These are phyloP conservation scores for Caloenas nicobarica DNA, from an alignment of 2,113 vertebrate species.

Conservation along the genomic window DNA sequence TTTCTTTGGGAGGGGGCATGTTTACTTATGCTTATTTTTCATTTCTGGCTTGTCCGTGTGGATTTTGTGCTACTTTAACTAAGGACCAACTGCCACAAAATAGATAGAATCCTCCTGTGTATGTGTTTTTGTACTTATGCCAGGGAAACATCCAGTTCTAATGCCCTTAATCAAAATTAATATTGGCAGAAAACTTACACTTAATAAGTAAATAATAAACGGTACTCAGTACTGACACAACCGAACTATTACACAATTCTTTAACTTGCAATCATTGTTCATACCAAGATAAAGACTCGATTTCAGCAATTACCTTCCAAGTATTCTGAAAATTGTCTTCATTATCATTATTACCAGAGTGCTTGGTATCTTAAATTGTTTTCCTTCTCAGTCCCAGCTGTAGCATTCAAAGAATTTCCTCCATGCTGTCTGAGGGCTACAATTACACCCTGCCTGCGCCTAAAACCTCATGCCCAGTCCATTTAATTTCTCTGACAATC, in stretches of 20 bases:
- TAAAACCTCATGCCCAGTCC: not conserved
- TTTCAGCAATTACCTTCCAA: not conserved
- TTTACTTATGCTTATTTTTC: not conserved
- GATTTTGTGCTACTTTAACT: not conserved
- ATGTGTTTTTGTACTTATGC: not conserved
- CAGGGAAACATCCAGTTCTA: not conserved
- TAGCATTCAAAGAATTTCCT: not conserved
- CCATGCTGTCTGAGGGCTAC: not conserved
- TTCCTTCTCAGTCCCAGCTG: not conserved
- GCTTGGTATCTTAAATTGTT: not conserved
- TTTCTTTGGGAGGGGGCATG: too few species aligned
- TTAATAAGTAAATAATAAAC: not conserved
- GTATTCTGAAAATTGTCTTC: not conserved
- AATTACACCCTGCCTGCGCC: not conserved
- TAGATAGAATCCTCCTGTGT: not conserved
- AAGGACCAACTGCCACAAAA: not conserved
- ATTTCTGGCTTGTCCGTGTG: not conserved
- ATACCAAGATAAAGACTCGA: not conserved
- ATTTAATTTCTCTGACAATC: constrained; percentile 11
- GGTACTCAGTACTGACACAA: not conserved
- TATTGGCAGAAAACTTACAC: not conserved
- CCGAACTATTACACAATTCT: not conserved
- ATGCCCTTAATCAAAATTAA: not conserved
- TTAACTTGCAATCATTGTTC: not conserved
- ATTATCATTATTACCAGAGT: not conserved